Evolutionary conservation across 2,888 invertebrate species (phyloP).

Genomic region (Dolomedes plantarius): DNA sequence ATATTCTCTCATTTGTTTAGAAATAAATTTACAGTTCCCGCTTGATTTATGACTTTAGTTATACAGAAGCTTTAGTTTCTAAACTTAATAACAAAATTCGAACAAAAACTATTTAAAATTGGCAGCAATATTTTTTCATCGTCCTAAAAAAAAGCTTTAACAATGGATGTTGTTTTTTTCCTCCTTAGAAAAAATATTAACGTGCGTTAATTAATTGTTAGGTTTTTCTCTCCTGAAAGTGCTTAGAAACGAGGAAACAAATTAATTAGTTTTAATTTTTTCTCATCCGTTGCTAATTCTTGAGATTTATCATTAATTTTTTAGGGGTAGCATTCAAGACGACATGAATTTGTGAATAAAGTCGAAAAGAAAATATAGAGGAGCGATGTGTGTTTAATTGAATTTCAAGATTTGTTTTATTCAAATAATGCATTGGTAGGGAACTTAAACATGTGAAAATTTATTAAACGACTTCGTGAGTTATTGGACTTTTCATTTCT

Average conservation of each 20-base stretch:
- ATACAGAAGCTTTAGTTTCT: neutral
- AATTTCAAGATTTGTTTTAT: neutral
- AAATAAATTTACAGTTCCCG: neutral
- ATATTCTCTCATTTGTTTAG: neutral
- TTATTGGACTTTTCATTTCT: no score
- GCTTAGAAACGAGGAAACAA: neutral
- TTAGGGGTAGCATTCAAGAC: neutral
- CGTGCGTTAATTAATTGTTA: neutral
- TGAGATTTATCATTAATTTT: neutral
- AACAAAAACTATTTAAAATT: neutral
- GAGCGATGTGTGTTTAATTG: neutral
- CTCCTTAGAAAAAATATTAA: neutral
- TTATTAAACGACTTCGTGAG: no score
- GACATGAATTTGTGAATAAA: neutral
- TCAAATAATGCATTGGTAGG: no score
- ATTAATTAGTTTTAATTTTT: constrained; percentile 3
- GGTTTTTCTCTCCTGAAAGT: neutral
- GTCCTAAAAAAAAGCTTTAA: neutral
- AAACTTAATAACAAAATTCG: constrained; percentile 1
- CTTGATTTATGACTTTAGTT: neutral
- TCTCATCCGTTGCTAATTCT: neutral
- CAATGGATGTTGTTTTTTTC: neutral
- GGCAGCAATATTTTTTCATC: neutral
- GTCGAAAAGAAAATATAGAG: neutral
- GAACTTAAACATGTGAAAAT: no score